Base-by-base conservation (phyloP, 2,113 vertebrate genomes). In the Pelusios castaneus region DNA sequence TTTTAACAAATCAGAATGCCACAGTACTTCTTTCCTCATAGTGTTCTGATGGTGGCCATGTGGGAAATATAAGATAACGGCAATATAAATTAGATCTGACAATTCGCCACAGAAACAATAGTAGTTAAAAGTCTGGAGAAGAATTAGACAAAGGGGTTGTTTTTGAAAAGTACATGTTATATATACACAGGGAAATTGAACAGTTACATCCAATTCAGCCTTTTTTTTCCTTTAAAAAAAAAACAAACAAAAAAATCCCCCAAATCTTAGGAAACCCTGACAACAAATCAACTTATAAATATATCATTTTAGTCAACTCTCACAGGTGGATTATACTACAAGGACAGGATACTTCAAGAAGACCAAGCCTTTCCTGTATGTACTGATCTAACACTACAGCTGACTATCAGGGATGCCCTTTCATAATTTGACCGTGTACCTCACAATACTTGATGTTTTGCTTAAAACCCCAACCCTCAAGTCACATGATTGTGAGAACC, bases 1-100 rank as follows among this genome's bases (percentile, higher is more conserved):
- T 60, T 0, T 0, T 0, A 81, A 63, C 27, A 29, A 17, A 70
- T 25, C 1, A 5, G 17, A 49, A 56, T 81, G 84, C 76, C 78
- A 38, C 3, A 38, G 49, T 11, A 34, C 34, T 93, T 34, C 73
- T 63, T 92, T 51, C 51, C 31, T 78, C 1, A 0, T 1, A 16
- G 13, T 13, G 78, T 85, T 88, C 92, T 87, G 76, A 75, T 16
- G 70, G 51, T 43, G 12, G 0, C 24, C 0, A 0, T 12, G 21
- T 8, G 76, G 84, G 55, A 90, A 85, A 88, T 4, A 77, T 0
- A 60, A 60, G 12, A 60, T 89, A 85, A 60, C 9, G 4, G 13
- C 12, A 43, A 38, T 55, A 56, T 0, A 0, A 11, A 41, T 76
- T 47, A 1, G 52, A 80, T 82, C 70, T 76, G n/a, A 78, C 2